Percentiles rank a stretch among this genome's conserved stretches.
These are phyloP conservation scores for Leptinotarsa peninsularis DNA, from an alignment of 2,888 invertebrate genomes.

Conservation along the genomic window DNA sequence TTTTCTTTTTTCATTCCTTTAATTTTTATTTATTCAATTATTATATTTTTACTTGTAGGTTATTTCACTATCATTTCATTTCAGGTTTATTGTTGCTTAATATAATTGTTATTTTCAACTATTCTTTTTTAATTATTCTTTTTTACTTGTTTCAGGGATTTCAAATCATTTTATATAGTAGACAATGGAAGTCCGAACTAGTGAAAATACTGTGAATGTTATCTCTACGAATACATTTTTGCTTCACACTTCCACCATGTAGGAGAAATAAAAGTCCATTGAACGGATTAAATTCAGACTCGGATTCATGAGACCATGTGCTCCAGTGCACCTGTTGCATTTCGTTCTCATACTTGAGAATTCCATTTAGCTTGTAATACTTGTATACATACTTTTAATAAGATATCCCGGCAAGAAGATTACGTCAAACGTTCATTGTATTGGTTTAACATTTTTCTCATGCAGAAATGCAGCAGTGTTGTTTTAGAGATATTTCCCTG, in stretches of 20 bases:
- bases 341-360: conserved; percentile 35
- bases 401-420: conserved; percentile 29
- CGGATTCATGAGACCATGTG: conserved; percentile 24
- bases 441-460: conserved; percentile 22
- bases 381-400: conserved; percentile 29
- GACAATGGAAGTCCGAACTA: too few species aligned
- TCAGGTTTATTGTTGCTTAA: too few species aligned
- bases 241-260: not conserved
- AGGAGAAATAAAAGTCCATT: not conserved
- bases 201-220: too few species aligned
- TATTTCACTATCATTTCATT: too few species aligned
- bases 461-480: conserved; percentile 12
- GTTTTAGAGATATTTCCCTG: conserved; percentile 21
- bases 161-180: too few species aligned
- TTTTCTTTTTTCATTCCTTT: too few species aligned
- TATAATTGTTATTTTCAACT: too few species aligned
- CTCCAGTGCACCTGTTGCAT: conserved; percentile 33
- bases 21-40: too few species aligned
- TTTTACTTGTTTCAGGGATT: too few species aligned
- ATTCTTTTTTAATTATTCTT: too few species aligned
- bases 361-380: conserved; percentile 33
- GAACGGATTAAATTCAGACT: conserved; percentile 22
- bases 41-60: too few species aligned
- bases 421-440: conserved; percentile 30
- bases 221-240: too few species aligned